These are phyloP conservation scores for Toxotes jaculatrix DNA, from an alignment of 2,113 vertebrate species.

Conservation along the genomic window DNA sequence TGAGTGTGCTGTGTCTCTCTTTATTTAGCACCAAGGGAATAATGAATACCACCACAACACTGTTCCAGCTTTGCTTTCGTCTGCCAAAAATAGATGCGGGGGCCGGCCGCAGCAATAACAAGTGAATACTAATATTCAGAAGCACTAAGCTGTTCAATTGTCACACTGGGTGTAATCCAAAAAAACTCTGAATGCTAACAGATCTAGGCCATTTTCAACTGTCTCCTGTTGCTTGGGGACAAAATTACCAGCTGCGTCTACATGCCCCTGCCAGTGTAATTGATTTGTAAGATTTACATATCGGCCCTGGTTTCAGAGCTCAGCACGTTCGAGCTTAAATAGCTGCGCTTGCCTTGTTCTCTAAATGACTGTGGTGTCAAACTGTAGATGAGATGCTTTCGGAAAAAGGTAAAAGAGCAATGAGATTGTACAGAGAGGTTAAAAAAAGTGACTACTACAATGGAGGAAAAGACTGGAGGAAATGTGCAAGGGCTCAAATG, in stretches of 20 bases:
- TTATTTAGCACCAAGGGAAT: slow-evolving; percentile 58
- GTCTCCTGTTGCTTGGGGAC: slow-evolving; percentile 60
- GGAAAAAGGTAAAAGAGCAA: neutral
- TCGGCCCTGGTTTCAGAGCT: slow-evolving; percentile 17
- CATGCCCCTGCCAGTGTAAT: slow-evolving; percentile 41
- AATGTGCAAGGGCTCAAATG: slow-evolving; percentile 15
- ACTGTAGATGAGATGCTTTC: neutral
- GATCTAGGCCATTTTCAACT: slow-evolving; percentile 55
- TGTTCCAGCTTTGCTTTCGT: slow-evolving; percentile 57
- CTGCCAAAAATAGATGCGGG: slow-evolving; percentile 75
- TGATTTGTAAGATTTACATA: slow-evolving; percentile 64
- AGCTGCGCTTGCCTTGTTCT: slow-evolving; percentile 19
- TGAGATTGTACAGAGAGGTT: slow-evolving; percentile 10
- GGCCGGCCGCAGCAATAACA: slow-evolving; percentile 55
- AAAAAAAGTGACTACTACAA: slow-evolving; percentile 18
- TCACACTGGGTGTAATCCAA: slow-evolving; percentile 49
- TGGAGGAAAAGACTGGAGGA: neutral
- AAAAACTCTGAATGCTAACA: slow-evolving; percentile 44
- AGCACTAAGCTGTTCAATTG: slow-evolving; percentile 64
- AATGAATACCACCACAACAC: slow-evolving; percentile 56
- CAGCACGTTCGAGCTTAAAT: slow-evolving; percentile 3
- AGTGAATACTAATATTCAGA: slow-evolving; percentile 65
- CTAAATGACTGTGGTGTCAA: slow-evolving; percentile 22
- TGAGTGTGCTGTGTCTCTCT: slow-evolving; percentile 37
- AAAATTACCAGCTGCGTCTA: slow-evolving; percentile 28